These are phyloP conservation scores for Buceros bicornis DNA, from an alignment of 2,797 vertebrate species.

Conservation along the genomic window DNA sequence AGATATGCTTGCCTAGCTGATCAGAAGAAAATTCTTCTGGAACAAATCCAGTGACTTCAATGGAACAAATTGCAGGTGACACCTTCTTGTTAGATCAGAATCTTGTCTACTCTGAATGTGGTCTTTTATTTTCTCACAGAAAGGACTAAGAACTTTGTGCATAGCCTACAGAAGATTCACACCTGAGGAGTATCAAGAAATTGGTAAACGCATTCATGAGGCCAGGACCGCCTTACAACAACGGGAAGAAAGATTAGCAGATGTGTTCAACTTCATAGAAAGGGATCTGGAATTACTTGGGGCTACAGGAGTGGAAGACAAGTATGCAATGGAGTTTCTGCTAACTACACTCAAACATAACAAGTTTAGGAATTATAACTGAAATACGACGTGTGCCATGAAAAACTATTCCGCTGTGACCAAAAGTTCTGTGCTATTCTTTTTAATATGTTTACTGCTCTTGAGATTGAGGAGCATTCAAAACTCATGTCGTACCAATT, in stretches of 20 bases:
- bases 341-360: background rate
- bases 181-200: conserved; percentile 87
- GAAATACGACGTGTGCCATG: background rate
- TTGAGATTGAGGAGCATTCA: background rate
- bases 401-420: background rate
- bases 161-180: conserved; percentile 92
- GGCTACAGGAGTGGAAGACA: conserved; percentile 97
- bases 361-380: background rate
- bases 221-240: conserved; percentile 95
- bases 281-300: conserved; percentile 92
- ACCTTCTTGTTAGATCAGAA: background rate
- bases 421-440: background rate
- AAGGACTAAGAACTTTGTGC: conserved; percentile 95
- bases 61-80: background rate
- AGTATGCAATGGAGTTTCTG: conserved; percentile 79
- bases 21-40: background rate
- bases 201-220: conserved; percentile 86
- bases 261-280: conserved; percentile 92
- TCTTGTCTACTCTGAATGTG: background rate
- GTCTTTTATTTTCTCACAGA: conserved; percentile 79
- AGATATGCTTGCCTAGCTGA: background rate
- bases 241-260: conserved; percentile 89
- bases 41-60: background rate
- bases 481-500: background rate
- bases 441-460: background rate